Conservation (phyloP, 2,113 vertebrate genomes). For the Chinchilla lanigera region DNA sequence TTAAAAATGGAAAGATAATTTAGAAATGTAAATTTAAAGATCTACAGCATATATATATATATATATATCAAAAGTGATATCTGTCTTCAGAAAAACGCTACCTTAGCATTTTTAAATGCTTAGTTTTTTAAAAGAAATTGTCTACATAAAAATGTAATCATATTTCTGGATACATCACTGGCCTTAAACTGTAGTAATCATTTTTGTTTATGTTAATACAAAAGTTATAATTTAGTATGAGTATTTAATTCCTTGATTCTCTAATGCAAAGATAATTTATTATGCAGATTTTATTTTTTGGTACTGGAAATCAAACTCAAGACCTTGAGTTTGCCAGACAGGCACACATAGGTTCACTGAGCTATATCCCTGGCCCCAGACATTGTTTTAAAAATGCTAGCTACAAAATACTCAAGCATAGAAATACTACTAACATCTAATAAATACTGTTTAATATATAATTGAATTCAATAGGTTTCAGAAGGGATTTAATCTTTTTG, state of each 20-base stretch:
- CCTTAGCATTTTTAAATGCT: neutral
- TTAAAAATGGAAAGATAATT: slow-evolving; percentile 7
- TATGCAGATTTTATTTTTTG: neutral
- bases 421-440: neutral
- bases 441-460: neutral
- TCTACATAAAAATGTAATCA: neutral
- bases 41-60: neutral
- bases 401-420: neutral
- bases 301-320: too few species aligned
- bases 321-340: too few species aligned
- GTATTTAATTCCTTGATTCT: neutral
- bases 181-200: neutral
- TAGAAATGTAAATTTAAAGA: neutral
- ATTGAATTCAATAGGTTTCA: neutral
- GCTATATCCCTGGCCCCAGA: too few species aligned
- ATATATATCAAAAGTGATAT: neutral
- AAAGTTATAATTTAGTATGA: neutral
- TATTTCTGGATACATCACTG: neutral
- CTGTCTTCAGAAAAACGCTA: neutral
- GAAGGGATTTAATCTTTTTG: neutral
- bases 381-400: neutral
- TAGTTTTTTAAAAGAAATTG: neutral
- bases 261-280: neutral
- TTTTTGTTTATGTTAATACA: neutral
- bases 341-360: too few species aligned